A percentile compares a stretch with the other conserved stretches of the same genome.
phyloP scores from a whole-genome alignment of 35 echinoderm and acorn worm species.

The Ophiothrix spiculata region DNA sequence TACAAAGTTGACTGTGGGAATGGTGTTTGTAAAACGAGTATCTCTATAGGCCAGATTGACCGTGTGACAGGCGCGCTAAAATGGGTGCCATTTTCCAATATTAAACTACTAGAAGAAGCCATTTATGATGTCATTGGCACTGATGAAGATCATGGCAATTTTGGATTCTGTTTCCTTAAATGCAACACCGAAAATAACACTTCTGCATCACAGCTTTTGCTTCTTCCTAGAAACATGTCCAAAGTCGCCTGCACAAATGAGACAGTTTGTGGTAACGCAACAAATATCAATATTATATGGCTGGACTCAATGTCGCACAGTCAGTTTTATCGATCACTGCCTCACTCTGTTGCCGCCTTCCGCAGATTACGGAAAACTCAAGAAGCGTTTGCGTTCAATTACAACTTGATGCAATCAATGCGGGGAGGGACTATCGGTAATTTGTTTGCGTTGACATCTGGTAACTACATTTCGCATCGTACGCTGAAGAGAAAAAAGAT shows the following conservation, averaged over 20 bases:
- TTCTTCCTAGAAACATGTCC: constrained; percentile 39
- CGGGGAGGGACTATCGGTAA: constrained; percentile 74
- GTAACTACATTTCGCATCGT: constrained; percentile 34
- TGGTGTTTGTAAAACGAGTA: not conserved
- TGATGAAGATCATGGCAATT: not conserved
- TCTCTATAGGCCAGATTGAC: not conserved
- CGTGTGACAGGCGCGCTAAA: not conserved
- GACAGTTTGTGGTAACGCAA: not conserved
- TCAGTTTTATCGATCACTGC: constrained; percentile 77
- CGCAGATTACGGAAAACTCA: constrained; percentile 31
- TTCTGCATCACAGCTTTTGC: constrained; percentile 38
- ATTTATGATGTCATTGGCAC: not conserved
- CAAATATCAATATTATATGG: constrained; percentile 72
- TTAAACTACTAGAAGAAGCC: not conserved
- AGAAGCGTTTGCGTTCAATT: constrained; percentile 52
- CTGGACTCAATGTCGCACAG: constrained; percentile 84
- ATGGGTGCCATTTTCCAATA: not conserved
- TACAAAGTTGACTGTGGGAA: not conserved
- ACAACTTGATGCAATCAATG: constrained; percentile 78
- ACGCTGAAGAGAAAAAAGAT: constrained; percentile 27
- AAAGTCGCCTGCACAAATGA: not conserved
- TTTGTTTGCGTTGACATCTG: constrained; percentile 57
- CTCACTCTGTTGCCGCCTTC: constrained; percentile 53
- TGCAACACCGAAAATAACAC: not conserved
- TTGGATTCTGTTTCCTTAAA: not conserved